phyloP scores from a whole-genome alignment of 2,888 invertebrate genomes.

The Ecliptopera silaceata region DNA sequence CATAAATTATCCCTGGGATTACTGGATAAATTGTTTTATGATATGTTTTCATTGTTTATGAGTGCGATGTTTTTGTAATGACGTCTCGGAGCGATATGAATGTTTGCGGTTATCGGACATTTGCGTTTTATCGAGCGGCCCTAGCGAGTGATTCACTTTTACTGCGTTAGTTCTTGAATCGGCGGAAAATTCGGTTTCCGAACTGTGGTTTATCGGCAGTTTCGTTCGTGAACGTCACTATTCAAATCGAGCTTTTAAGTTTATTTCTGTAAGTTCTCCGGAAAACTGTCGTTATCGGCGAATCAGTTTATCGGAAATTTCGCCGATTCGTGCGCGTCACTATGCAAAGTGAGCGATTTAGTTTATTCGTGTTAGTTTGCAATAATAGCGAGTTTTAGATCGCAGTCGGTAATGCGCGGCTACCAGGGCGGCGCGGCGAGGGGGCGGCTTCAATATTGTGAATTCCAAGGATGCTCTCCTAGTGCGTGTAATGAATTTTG shows the following conservation, averaged over 20 bases:
- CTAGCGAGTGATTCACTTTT: constrained; percentile 26
- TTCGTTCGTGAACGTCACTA: constrained; percentile 22
- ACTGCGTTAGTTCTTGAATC: constrained; percentile 28
- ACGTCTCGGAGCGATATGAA: constrained; percentile 22
- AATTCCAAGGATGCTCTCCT: constrained; percentile 76
- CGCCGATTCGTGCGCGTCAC: constrained; percentile 27
- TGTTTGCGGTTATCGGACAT: constrained; percentile 24
- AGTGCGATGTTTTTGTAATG: constrained; percentile 30
- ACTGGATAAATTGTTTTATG: constrained; percentile 77
- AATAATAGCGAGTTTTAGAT: constrained; percentile 49
- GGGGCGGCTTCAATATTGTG: constrained; percentile 77
- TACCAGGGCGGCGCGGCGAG: constrained; percentile 43
- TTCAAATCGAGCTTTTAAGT: constrained; percentile 28
- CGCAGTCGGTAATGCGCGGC: constrained; percentile 22
- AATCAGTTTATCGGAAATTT: constrained; percentile 26
- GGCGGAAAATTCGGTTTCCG: constrained; percentile 26
- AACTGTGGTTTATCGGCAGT: constrained; percentile 28
- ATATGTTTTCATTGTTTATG: constrained; percentile 61
- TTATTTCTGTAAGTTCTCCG: constrained; percentile 25
- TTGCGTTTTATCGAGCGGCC: constrained; percentile 23
- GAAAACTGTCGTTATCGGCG: constrained; percentile 25
- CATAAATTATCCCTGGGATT: constrained; percentile 72
- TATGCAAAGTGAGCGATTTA: constrained; percentile 60
- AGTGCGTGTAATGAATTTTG: constrained; percentile 80
- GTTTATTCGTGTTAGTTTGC: constrained; percentile 65